Percentiles rank a stretch among this genome's conserved stretches.
These are phyloP conservation scores for Neodiprion virginianus DNA, from an alignment of 1,140 invertebrate species.

Conservation along the genomic window DNA sequence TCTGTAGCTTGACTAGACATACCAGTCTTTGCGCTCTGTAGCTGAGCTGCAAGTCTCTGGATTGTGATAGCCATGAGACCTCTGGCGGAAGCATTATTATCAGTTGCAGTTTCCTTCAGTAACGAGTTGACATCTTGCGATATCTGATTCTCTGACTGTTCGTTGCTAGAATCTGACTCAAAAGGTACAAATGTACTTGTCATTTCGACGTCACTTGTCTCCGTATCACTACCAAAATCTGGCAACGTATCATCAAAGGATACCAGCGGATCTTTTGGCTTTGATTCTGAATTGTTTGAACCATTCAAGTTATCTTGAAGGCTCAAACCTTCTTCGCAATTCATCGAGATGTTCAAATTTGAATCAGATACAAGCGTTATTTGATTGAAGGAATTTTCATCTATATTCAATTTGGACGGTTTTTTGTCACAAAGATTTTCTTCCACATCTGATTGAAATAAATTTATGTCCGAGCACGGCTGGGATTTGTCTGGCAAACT, in stretches of 20 bases:
- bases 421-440: background rate
- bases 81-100: conserved; percentile 40
- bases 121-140: conserved; percentile 50
- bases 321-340: background rate
- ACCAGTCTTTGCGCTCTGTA: conserved; percentile 43
- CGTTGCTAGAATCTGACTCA: conserved; percentile 50
- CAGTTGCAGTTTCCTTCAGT: conserved; percentile 44
- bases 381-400: background rate
- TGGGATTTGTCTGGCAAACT: background rate
- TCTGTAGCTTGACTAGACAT: conserved; percentile 11
- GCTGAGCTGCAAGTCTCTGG: conserved; percentile 52
- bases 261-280: conserved; percentile 40
- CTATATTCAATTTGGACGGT: background rate
- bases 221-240: conserved; percentile 4
- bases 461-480: background rate
- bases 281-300: conserved; percentile 27
- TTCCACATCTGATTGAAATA: background rate
- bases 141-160: conserved; percentile 46
- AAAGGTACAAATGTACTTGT: conserved; percentile 24
- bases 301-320: background rate
- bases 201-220: conserved; percentile 30
- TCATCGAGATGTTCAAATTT: background rate
- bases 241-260: background rate
- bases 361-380: background rate
- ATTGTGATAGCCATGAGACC: conserved; percentile 55